A percentile compares a stretch with the other conserved stretches of the same genome.
Evolutionary conservation across 2,797 vertebrate species (phyloP).

Genomic region (Gambusia yucatana): DNA sequence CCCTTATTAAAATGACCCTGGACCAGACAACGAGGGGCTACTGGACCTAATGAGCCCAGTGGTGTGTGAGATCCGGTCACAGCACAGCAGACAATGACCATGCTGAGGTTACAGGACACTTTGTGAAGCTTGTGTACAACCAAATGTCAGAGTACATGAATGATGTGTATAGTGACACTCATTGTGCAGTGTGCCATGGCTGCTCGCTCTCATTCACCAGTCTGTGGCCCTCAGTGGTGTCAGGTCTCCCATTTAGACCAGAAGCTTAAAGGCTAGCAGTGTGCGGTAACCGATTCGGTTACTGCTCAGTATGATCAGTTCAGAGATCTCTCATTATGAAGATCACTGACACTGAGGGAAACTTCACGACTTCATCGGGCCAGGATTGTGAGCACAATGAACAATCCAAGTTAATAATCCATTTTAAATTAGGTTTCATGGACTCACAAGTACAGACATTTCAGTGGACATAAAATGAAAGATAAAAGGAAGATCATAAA

Average conservation of each 20-base stretch:
- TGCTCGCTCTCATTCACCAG: background rate
- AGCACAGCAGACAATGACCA: background rate
- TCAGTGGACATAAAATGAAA: no score
- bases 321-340: background rate
- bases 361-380: background rate
- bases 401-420: no score
- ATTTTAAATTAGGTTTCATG: no score
- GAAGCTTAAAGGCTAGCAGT: background rate
- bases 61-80: background rate
- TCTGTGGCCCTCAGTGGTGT: background rate
- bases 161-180: background rate
- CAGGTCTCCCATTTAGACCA: background rate
- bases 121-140: background rate
- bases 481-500: no score
- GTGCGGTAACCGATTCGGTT: background rate
- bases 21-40: background rate
- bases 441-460: no score
- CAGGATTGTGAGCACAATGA: background rate
- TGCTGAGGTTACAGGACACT: background rate
- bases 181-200: background rate
- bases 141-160: background rate
- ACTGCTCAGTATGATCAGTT: background rate
- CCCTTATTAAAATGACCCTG: background rate
- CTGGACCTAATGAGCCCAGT: background rate
- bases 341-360: background rate